Percentiles rank a stretch among this genome's conserved stretches.
phyloP scores from a whole-genome alignment of 2,888 invertebrate genomes.

The Clusia tigrina region DNA sequence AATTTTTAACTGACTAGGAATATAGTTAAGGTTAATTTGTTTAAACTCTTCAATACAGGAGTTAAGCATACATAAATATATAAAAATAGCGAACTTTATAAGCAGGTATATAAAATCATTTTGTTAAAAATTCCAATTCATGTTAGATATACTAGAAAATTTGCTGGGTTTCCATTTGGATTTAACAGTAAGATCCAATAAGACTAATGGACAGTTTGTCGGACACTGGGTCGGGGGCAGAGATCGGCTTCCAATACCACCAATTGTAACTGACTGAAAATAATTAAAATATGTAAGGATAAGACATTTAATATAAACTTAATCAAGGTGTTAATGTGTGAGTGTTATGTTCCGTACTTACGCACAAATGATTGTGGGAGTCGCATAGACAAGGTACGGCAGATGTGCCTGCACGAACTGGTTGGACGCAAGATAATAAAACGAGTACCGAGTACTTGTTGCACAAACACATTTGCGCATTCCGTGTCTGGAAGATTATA shows the following conservation, averaged over 20 bases:
- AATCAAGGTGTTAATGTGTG: background rate
- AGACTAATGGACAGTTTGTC: conserved; percentile 70
- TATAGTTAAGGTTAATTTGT: no score
- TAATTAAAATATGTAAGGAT: background rate
- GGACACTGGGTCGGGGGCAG: conserved; percentile 70
- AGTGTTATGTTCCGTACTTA: conserved; percentile 67
- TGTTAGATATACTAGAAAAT: no score
- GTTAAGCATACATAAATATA: no score
- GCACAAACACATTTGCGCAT: conserved; percentile 80
- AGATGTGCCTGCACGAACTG: conserved; percentile 76
- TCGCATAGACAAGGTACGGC: conserved; percentile 75
- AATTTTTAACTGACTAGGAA: no score
- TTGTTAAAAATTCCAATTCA: no score
- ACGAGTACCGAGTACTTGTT: conserved; percentile 77
- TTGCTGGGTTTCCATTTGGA: no score
- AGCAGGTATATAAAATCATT: no score
- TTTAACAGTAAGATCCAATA: conserved; percentile 74
- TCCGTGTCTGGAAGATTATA: conserved; percentile 82
- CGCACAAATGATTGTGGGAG: conserved; percentile 78
- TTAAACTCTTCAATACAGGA: no score
- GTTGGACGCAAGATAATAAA: conserved; percentile 79
- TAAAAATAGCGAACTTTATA: no score
- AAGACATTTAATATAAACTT: background rate
- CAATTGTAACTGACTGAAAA: conserved; percentile 77
- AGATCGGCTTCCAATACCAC: conserved; percentile 79